These are phyloP conservation scores for Phalanger gymnotis DNA, from an alignment of 2,797 vertebrate genomes.

Conservation along the genomic window DNA sequence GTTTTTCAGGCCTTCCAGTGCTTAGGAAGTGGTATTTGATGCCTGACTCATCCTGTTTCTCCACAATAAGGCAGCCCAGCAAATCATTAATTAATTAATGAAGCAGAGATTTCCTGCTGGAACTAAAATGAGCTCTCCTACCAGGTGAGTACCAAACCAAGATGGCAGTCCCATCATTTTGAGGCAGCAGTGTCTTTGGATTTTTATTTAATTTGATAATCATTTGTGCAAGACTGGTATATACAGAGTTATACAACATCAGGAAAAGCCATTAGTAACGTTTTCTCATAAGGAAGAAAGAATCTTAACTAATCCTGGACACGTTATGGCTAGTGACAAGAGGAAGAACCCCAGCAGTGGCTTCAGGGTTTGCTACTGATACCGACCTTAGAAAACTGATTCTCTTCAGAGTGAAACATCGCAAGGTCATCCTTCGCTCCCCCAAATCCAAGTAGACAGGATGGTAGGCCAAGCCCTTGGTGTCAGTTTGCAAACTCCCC, in stretches of 20 bases:
- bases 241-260: constrained; percentile 10
- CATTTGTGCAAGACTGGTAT: neutral
- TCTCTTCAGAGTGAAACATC: constrained; percentile 22
- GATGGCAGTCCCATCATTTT: constrained; percentile 1
- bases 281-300: neutral
- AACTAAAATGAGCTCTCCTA: constrained; percentile 49
- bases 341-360: neutral
- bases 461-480: constrained; percentile 22
- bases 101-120: constrained; percentile 23
- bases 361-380: neutral
- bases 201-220: neutral
- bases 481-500: constrained; percentile 75
- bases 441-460: constrained; percentile 47
- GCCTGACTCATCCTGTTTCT: constrained; percentile 17
- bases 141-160: constrained; percentile 62
- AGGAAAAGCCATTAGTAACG: neutral
- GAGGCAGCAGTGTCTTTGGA: neutral
- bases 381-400: constrained; percentile 24
- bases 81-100: constrained; percentile 42
- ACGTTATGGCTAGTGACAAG: neutral
- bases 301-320: neutral
- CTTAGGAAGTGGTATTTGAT: neutral
- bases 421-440: constrained; percentile 20
- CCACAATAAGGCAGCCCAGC: constrained; percentile 11
- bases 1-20: neutral